Conservation (phyloP, 2,888 invertebrate species). For the Neoaliturus tenellus region DNA sequence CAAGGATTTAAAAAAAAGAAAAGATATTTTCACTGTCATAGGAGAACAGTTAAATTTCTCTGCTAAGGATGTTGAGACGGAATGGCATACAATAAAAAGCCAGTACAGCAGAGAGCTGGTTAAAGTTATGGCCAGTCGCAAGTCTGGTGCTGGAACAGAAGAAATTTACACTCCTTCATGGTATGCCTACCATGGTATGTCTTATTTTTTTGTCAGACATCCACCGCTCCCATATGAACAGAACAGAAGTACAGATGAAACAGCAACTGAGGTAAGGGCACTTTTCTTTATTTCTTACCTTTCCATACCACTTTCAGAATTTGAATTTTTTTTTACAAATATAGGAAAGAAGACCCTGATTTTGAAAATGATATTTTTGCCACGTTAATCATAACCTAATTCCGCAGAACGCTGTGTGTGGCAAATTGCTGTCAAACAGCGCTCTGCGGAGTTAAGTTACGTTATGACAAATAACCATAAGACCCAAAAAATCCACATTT, state of each 20-base stretch:
- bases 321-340: neutral
- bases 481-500: no score
- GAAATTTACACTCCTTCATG: slow-evolving; percentile 29
- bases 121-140: slow-evolving; percentile 25
- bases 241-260: slow-evolving; percentile 38
- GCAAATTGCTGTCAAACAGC: no score
- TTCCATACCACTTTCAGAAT: neutral
- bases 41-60: slow-evolving; percentile 24
- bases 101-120: slow-evolving; percentile 40
- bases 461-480: no score
- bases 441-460: no score
- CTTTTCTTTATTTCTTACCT: neutral
- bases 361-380: no score
- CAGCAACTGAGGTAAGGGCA: slow-evolving; percentile 20
- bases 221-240: slow-evolving; percentile 25
- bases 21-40: neutral
- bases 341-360: no score
- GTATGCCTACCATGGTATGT: slow-evolving; percentile 28
- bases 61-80: neutral
- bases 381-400: no score
- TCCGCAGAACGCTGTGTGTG: no score
- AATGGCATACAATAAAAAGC: slow-evolving; percentile 37
- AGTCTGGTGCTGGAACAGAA: slow-evolving; percentile 43
- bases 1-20: neutral
- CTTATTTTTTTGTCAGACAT: slow-evolving; percentile 30